Base-by-base conservation (phyloP, 2,113 vertebrate species). In the Sminthopsis crassicaudata region DNA sequence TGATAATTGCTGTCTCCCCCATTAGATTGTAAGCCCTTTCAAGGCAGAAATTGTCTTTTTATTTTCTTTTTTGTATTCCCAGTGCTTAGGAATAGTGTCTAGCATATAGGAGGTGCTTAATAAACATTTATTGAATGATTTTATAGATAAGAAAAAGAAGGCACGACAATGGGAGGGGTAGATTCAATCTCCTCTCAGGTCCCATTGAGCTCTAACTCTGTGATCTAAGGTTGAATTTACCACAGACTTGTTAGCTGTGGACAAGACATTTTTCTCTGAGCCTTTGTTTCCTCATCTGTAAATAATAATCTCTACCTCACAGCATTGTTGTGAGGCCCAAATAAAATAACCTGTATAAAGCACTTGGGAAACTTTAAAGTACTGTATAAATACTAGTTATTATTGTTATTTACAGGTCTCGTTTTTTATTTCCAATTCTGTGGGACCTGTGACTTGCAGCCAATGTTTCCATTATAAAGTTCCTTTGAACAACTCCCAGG, bases 401-500 rank as follows among this genome's bases (percentile, higher is more conserved):
- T 16, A 19, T 22, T 14, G 67, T n/a, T 76, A 76, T 76, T 7
- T 76, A 76, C 12, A 19, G 36, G 67, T n/a, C 67, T 76, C 67
- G 22, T n/a, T 76, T 42, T 55, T 2, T 12, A 2, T 89, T 42
- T 1, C 1, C 53, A 25, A 14, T 53, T 88, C 23, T 27, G 19
- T 42, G 76, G 51, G 0, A 8, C 9, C 0, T 24, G 0, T 90
- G 94, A 57, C 2, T 10, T 89, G 89, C 53, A 91, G 84, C 92
- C 91, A 90, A 48, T 88, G 93, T 93, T 36, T 11, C 5, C 84
- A 22, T 92, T 97, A 93, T 0, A 95, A 90, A 53, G 94, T 97
- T 96, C 96, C 97, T 97, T 84, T 24, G 93, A 96, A 96, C 96
- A 96, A 93, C 84, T 97, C 97, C 90, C 55, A 95, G 97, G 96